Evolutionary conservation across 2,888 invertebrate species (phyloP).

Genomic region (Liodrosophila aerea): DNA sequence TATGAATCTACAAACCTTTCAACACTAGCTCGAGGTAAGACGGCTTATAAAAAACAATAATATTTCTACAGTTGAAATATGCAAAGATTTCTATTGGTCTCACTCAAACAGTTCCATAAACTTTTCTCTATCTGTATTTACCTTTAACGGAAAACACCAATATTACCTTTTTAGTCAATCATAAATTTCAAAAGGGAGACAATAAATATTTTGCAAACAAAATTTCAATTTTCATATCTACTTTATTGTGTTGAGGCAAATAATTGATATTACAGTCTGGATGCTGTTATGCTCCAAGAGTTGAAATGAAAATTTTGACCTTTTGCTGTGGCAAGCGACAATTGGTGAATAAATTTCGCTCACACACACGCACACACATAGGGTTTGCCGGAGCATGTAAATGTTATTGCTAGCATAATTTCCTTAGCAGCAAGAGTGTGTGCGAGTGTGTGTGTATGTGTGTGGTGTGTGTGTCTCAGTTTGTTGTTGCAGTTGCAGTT

Average conservation of each 20-base stretch:
- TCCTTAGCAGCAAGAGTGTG: slow-evolving; percentile 44
- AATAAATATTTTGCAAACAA: background rate
- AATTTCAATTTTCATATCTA: slow-evolving; percentile 1
- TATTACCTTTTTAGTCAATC: too few species aligned
- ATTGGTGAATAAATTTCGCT: slow-evolving; percentile 66
- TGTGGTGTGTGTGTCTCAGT: slow-evolving; percentile 25
- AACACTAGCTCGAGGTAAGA: too few species aligned
- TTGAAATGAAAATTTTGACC: slow-evolving; percentile 66
- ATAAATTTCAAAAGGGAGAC: background rate
- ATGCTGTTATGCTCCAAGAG: slow-evolving; percentile 40
- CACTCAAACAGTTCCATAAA: too few species aligned
- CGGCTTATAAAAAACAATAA: too few species aligned
- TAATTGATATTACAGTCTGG: slow-evolving; percentile 15
- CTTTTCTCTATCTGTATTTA: too few species aligned
- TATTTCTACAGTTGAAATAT: too few species aligned
- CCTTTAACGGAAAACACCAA: too few species aligned
- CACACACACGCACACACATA: slow-evolving; percentile 37
- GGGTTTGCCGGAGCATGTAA: slow-evolving; percentile 61
- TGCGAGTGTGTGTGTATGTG: slow-evolving; percentile 47
- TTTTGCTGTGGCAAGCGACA: slow-evolving; percentile 53
- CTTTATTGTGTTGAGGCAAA: background rate
- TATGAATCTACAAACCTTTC: too few species aligned
- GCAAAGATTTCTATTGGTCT: too few species aligned
- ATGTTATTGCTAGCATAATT: slow-evolving; percentile 80
- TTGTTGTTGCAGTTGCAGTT: slow-evolving; percentile 66